phyloP scores from a whole-genome alignment of 2,797 vertebrate genomes.

The Mustela erminea region DNA sequence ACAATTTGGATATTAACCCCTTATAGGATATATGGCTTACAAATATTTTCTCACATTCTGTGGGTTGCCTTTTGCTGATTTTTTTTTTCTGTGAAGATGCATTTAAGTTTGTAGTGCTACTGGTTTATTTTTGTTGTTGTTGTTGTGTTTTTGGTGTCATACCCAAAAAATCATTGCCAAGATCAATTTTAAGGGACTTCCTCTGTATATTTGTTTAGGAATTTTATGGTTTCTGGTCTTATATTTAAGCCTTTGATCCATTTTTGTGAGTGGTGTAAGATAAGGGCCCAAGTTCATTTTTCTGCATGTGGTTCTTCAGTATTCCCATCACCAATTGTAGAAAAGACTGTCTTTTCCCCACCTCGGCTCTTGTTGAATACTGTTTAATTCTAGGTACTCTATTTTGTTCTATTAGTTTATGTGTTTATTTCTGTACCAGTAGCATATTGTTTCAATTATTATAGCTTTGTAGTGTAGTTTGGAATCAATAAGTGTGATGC shows the following conservation, averaged over 20 bases:
- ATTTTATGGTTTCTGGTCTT: not conserved
- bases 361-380: not conserved
- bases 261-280: not conserved
- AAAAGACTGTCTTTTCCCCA: not conserved
- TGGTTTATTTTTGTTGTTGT: not conserved
- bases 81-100: not conserved
- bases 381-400: not conserved
- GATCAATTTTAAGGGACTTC: not conserved
- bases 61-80: not conserved
- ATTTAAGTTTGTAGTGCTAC: not conserved
- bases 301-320: not conserved
- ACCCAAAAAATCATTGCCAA: not conserved
- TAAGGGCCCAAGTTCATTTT: not conserved
- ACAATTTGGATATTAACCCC: not conserved
- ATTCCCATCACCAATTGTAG: not conserved
- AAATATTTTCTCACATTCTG: not conserved
- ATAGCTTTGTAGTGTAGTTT: not conserved
- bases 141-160: not conserved
- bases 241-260: not conserved
- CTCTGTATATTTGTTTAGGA: not conserved
- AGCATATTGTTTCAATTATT: not conserved
- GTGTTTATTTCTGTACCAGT: not conserved
- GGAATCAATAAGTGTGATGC: not conserved
- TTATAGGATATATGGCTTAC: not conserved
- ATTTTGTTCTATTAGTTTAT: not conserved